These are phyloP conservation scores for Symphodus melops DNA, from an alignment of 2,113 vertebrate species.

Conservation along the genomic window DNA sequence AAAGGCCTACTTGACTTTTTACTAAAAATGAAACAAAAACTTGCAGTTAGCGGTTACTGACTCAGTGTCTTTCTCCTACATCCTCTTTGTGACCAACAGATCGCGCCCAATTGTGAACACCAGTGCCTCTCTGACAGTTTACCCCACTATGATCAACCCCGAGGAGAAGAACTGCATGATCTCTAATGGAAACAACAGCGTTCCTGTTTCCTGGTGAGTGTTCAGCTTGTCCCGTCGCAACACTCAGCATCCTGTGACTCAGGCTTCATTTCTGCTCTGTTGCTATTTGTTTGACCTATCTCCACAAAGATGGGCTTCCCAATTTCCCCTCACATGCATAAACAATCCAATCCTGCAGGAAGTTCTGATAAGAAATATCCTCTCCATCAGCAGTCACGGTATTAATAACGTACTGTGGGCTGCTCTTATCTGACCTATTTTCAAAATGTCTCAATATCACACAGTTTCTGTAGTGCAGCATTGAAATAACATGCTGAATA, in stretches of 20 bases:
- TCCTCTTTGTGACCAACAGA: constrained; percentile 66
- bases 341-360: constrained; percentile 52
- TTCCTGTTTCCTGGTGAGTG: constrained; percentile 88
- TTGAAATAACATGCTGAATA: constrained; percentile 58
- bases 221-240: background rate
- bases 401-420: background rate
- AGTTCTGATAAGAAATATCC: constrained; percentile 56
- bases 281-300: constrained; percentile 28
- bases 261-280: constrained; percentile 7
- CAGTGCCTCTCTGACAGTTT: constrained; percentile 85
- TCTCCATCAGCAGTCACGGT: constrained; percentile 31
- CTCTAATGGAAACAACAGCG: constrained; percentile 71
- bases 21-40: background rate
- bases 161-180: constrained; percentile 89
- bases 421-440: constrained; percentile 56
- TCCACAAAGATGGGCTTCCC: constrained; percentile 30
- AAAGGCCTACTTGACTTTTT: background rate
- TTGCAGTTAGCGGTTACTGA: background rate
- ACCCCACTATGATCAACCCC: constrained; percentile 92
- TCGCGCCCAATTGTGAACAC: constrained; percentile 90
- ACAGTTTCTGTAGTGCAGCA: constrained; percentile 25
- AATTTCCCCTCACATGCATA: constrained; percentile 22
- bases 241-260: constrained; percentile 30
- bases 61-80: background rate
- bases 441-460: constrained; percentile 27